These are phyloP conservation scores for Yponomeuta sedellus DNA, from an alignment of 2,888 invertebrate species.

Conservation along the genomic window DNA sequence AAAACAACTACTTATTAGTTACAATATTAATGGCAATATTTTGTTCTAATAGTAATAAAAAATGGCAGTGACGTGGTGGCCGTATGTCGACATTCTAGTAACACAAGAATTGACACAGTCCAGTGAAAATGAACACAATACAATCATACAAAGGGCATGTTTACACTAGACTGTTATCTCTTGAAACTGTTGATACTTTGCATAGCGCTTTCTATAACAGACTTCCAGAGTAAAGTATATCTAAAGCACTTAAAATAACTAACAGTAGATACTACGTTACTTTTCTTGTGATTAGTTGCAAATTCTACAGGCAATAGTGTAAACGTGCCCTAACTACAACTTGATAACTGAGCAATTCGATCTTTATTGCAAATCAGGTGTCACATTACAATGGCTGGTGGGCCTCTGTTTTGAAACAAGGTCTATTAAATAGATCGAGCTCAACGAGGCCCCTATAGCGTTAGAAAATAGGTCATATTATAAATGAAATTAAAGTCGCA, in stretches of 20 bases:
- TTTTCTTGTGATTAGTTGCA: neutral
- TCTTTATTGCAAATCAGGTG: constrained; percentile 58
- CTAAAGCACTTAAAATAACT: neutral
- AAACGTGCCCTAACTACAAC: constrained; percentile 23
- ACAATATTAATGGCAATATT: constrained; percentile 31
- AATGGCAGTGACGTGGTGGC: constrained; percentile 68
- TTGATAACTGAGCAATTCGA: constrained; percentile 51
- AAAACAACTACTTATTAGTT: constrained; percentile 24
- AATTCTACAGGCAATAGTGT: neutral
- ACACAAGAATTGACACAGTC: constrained; percentile 81
- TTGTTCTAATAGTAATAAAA: constrained; percentile 28
- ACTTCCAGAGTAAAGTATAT: neutral
- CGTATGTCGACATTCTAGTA: constrained; percentile 80
- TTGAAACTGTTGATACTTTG: neutral
- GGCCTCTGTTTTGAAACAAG: constrained; percentile 63
- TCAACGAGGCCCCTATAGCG: constrained; percentile 44
- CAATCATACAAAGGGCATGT: constrained; percentile 18
- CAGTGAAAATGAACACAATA: constrained; percentile 67
- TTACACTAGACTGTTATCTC: constrained; percentile 3
- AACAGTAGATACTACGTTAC: neutral
- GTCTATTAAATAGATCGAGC: constrained; percentile 67
- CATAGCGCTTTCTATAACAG: neutral
- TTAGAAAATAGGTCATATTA: constrained; percentile 35
- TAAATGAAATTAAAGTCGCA: constrained; percentile 29
- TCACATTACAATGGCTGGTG: constrained; percentile 42